Base-by-base conservation (phyloP, 2,888 invertebrate genomes). In the Dynastes maya region DNA sequence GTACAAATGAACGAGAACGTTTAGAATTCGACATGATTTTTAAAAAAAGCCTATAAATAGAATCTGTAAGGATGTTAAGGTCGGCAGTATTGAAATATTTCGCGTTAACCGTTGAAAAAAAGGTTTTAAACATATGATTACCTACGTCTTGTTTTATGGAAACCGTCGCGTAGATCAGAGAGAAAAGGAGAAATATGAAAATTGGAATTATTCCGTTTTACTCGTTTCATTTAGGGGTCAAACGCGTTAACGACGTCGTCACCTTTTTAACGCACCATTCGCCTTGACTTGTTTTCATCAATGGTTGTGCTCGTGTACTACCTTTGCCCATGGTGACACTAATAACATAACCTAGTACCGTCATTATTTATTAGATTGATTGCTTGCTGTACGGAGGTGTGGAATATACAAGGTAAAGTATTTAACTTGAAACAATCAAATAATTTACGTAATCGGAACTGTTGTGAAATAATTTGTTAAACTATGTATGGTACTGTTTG, bases 231-330 rank as follows among this genome's bases (percentile, higher is more conserved):
- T 45, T 51, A 55, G 32, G 55, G 70, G 53, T 55, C 53, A 37
- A 53, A 16, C 16, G 5, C 8, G 8, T n/a, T 55, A 11, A 45
- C 45, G 45, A 45, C 45, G 45, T 45, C 49, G 51, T 68, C 68
- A 51, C 68, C 67, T 67, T 40, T n/a, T 51, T 51, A 13, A 63
- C 29, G 22, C 6, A 27, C 22, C 11, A 51, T 27, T 49, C 22
- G 13, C 68, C 68, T 68, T 68, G 68, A 68, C 68, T 68, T 29
- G 63, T 51, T 68, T 68, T 45, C 45, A 45, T 45, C 45, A 45
- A 45, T 45, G 45, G 45, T 11, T 11, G 45, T 11, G 45, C 45
- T 45, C 45, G 45, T 45, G 45, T 45, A 11, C 8, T 29, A 27
- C 68, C 68, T 51, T 51, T 51, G 45, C 68, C 68, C 51, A 49